Percentiles rank a stretch among this genome's conserved stretches.
Evolutionary conservation across 2,113 vertebrate genomes (phyloP).

Genomic region (Micronycteris hirsuta): DNA sequence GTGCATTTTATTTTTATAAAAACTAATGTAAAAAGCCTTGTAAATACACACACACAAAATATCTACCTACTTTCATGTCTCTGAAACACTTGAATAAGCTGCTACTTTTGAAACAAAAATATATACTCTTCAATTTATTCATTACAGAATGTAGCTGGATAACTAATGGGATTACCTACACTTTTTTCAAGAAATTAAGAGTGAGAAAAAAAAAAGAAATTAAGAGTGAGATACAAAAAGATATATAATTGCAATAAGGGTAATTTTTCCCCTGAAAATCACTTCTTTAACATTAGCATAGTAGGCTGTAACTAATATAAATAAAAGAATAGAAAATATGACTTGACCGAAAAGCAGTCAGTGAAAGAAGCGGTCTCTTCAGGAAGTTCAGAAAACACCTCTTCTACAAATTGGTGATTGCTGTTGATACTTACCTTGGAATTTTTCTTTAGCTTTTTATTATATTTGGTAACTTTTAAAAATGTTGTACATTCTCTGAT

Average conservation of each 20-base stretch:
- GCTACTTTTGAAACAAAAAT: background rate
- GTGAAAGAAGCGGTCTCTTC: background rate
- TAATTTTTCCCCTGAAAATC: background rate
- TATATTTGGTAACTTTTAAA: background rate
- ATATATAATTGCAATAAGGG: background rate
- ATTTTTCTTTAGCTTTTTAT: background rate
- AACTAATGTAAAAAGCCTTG: background rate
- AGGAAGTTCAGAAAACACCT: background rate
- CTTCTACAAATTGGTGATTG: background rate
- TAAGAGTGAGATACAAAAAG: background rate
- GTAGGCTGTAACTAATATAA: background rate
- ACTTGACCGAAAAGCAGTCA: background rate
- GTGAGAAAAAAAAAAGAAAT: too few relatives aligned
- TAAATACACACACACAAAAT: background rate
- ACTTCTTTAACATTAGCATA: background rate
- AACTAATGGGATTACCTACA: background rate
- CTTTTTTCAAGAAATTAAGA: too few relatives aligned
- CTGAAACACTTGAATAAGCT: background rate
- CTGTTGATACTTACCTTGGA: background rate
- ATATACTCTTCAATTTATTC: background rate
- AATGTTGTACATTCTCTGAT: background rate
- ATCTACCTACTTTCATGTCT: background rate
- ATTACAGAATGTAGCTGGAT: background rate
- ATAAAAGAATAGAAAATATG: background rate
- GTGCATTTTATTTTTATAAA: background rate